Evolutionary conservation across 2,113 vertebrate genomes (phyloP).

Genomic region (Grus americana): DNA sequence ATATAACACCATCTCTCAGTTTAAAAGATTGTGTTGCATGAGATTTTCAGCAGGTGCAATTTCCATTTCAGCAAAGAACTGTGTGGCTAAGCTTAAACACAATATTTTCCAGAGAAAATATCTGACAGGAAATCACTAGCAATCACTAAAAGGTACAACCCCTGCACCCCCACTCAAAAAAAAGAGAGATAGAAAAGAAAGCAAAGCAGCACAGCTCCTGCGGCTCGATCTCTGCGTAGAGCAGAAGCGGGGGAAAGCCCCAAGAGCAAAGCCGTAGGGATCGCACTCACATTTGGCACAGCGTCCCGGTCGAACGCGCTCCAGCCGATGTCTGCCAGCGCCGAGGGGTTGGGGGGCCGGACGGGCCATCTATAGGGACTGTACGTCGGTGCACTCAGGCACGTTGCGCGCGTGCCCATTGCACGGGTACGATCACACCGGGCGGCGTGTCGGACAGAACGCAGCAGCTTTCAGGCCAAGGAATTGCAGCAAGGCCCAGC

Average conservation of each 20-base stretch:
- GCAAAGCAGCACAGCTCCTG: background rate
- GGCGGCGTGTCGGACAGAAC: rapidly evolving
- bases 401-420: rapidly evolving
- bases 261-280: background rate
- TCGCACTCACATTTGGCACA: rapidly evolving
- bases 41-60: conserved; percentile 48
- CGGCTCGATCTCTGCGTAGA: background rate
- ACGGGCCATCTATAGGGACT: rapidly evolving
- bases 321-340: rapidly evolving
- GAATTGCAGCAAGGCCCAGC: background rate
- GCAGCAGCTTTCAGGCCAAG: background rate
- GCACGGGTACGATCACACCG: background rate
- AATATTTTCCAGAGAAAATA: conserved; percentile 28
- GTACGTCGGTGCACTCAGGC: rapidly evolving
- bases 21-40: conserved; percentile 12
- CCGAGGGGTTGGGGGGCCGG: rapidly evolving
- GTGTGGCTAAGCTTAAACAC: background rate
- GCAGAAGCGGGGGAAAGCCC: background rate
- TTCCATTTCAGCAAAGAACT: conserved; percentile 14
- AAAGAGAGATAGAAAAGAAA: background rate
- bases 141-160: background rate
- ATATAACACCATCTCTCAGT: conserved; percentile 15
- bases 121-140: conserved; percentile 44
- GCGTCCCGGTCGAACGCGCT: rapidly evolving
- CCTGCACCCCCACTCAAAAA: background rate